Conservation (phyloP, 2,888 invertebrate species). For the Papilio demoleus region DNA sequence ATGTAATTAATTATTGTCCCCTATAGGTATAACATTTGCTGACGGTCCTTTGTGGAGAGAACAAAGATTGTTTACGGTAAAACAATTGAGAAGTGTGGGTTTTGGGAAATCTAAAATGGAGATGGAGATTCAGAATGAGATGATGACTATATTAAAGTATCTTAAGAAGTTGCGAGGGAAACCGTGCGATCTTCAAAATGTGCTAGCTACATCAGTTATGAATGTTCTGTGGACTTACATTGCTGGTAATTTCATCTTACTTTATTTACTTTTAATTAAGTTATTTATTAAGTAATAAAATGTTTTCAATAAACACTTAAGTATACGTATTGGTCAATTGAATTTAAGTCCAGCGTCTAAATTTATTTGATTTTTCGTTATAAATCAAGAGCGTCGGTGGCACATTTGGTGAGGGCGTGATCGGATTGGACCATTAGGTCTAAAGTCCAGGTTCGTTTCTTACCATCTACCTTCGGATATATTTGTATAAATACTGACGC, state of each 20-base stretch:
- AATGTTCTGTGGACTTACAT: constrained; percentile 88
- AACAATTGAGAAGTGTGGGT: constrained; percentile 85
- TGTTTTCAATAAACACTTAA: too few relatives aligned
- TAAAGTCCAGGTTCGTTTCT: too few relatives aligned
- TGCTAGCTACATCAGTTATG: constrained; percentile 85
- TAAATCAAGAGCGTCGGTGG: too few relatives aligned
- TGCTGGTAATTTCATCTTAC: constrained; percentile 77
- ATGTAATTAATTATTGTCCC: background rate
- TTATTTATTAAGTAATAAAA: too few relatives aligned
- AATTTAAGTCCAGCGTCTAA: too few relatives aligned
- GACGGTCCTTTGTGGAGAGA: constrained; percentile 87
- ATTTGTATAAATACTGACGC: too few relatives aligned
- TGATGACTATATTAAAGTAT: constrained; percentile 75
- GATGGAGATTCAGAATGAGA: constrained; percentile 83
- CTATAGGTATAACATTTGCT: constrained; percentile 86
- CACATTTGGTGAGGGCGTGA: too few relatives aligned
- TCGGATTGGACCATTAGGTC: too few relatives aligned
- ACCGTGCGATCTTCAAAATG: constrained; percentile 77
- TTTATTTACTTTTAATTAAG: background rate
- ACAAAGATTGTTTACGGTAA: constrained; percentile 86
- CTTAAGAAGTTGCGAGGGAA: constrained; percentile 59
- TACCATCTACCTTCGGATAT: too few relatives aligned
- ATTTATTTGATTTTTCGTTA: too few relatives aligned
- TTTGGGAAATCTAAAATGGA: constrained; percentile 85
- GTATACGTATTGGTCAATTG: too few relatives aligned